Evolutionary conservation across 2,113 vertebrate species (phyloP), one percentile per base, ranked within the genome.

Genomic region (Thunnus thynnus): DNA sequence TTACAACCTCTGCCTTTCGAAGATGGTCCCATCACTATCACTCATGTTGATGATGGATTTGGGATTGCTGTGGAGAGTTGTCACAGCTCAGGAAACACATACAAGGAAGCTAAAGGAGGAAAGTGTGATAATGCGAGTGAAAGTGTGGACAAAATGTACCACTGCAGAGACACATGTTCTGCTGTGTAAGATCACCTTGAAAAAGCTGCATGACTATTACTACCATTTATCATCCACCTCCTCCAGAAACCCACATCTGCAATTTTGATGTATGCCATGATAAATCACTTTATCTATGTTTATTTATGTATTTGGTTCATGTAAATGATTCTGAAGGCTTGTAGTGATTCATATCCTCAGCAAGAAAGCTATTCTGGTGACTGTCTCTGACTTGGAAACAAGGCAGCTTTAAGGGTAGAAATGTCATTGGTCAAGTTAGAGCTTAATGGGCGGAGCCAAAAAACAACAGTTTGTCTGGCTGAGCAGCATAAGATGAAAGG

Each of bases 1-100:
- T 52, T 32, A 41, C 63, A 77, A 14, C 63, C 67, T 68, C 57
- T 67, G 47, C 50, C 48, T 85, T 74, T 60, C 8, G 44, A 72
- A 60, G 61, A 71, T 20, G 63, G 27, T 16, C 52, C 7, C 51
- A 11, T 77, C 10, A n/a, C 27, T 16, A 8, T 83, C 54, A 27
- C 61, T 86, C 66, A 72, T 27, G 44, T 6, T 64, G 50, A 57
- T 36, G 66, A 47, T n/a, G 6, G 78, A 55, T 78, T 61, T 65
- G 5, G 50, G 36, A 55, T 32, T 13, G 55, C 48, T 60, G 57
- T 63, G 32, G 13, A 65, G 20, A 79, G 1, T 36, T 51, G 1
- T 70, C 64, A 76, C 50, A 63, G 56, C 11, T 48, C 72, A 44
- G 25, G 65, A 46, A 20, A 48, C 16, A 10, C n/a, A n/a, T 2